phyloP scores from a whole-genome alignment of 1,140 invertebrate species.

The Tenebrio molitor region DNA sequence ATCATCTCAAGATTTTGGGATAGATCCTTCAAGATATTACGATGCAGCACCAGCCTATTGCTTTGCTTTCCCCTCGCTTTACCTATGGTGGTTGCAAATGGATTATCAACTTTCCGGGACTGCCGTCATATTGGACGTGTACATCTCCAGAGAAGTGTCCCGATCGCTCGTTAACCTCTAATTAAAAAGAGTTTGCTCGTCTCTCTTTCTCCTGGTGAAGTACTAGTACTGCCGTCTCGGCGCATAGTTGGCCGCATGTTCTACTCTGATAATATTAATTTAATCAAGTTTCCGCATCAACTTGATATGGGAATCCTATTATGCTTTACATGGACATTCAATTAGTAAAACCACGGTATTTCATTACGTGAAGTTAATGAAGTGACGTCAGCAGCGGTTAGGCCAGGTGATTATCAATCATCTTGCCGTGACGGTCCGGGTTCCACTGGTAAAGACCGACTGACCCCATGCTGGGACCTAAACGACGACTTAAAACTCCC shows the following conservation, averaged over 20 bases:
- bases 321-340: constrained; percentile 66
- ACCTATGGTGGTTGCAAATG: too few relatives aligned
- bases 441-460: constrained; percentile 40
- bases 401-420: constrained; percentile 65
- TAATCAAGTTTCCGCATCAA: constrained; percentile 60
- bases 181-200: constrained; percentile 35
- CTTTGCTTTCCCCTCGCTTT: too few relatives aligned
- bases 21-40: too few relatives aligned
- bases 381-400: constrained; percentile 63
- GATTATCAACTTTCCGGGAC: too few relatives aligned
- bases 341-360: constrained; percentile 66
- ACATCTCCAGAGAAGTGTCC: background rate
- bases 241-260: constrained; percentile 43
- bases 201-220: constrained; percentile 46
- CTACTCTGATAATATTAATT: constrained; percentile 59
- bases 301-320: constrained; percentile 65
- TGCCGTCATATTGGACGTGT: background rate
- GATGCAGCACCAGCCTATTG: too few relatives aligned
- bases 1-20: too few relatives aligned
- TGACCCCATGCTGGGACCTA: constrained; percentile 39
- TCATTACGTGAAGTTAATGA: constrained; percentile 65
- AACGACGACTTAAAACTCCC: constrained; percentile 43
- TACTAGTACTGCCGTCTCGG: constrained; percentile 32
- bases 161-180: constrained; percentile 4
- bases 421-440: constrained; percentile 57